Conservation (phyloP, 2,888 invertebrate species). For the Sarcophaga subvicina region DNA sequence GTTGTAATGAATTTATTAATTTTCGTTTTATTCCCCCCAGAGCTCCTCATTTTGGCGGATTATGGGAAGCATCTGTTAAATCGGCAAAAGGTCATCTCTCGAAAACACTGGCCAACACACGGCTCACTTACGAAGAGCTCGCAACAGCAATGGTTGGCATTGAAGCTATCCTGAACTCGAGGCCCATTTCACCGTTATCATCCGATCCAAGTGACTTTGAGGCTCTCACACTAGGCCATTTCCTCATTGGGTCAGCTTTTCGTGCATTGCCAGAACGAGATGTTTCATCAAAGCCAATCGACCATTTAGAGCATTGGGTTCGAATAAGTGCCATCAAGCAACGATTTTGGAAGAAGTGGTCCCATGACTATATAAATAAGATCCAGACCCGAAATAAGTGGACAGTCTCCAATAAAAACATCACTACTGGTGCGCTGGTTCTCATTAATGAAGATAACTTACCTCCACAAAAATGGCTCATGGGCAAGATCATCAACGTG, state of each 20-base stretch:
- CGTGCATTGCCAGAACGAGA: slow-evolving; percentile 29
- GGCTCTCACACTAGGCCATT: slow-evolving; percentile 33
- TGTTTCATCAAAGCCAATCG: background rate
- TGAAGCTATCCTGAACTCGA: slow-evolving; percentile 27
- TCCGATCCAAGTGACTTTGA: slow-evolving; percentile 39
- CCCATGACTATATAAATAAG: slow-evolving; percentile 58
- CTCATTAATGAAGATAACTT: slow-evolving; percentile 12
- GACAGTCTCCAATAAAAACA: slow-evolving; percentile 32
- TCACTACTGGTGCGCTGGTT: slow-evolving; percentile 36
- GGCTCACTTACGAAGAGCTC: slow-evolving; percentile 31
- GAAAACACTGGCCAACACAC: background rate
- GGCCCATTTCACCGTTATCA: slow-evolving; percentile 28
- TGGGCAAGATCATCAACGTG: too few relatives aligned
- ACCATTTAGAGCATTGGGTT: background rate
- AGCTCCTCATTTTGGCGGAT: slow-evolving; percentile 43
- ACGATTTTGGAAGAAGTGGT: slow-evolving; percentile 54
- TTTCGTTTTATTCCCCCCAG: slow-evolving; percentile 31
- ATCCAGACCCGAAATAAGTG: slow-evolving; percentile 51
- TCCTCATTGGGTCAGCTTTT: slow-evolving; percentile 12
- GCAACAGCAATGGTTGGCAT: slow-evolving; percentile 26
- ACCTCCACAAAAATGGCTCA: too few relatives aligned
- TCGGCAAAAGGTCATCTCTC: slow-evolving; percentile 26
- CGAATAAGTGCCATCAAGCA: slow-evolving; percentile 47
- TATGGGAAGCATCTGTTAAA: slow-evolving; percentile 47
- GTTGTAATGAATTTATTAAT: slow-evolving; percentile 29